A percentile compares a stretch with the other conserved stretches of the same genome.
phyloP scores from a whole-genome alignment of 2,113 vertebrate genomes.

The Atrichornis clamosus region DNA sequence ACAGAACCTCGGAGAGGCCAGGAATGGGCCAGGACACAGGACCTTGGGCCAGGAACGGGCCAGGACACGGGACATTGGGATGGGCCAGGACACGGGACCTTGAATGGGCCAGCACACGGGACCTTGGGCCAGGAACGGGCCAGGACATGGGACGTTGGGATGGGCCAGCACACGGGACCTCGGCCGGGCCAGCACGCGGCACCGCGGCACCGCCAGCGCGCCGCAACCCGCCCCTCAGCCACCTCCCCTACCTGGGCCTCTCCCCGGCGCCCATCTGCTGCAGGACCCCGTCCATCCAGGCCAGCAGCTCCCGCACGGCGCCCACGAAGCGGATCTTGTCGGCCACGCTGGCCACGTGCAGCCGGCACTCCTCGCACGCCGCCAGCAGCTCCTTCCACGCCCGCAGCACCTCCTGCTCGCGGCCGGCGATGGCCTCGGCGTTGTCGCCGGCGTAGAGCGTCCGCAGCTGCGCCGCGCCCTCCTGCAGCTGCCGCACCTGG shows the following conservation, averaged over 20 bases:
- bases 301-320: constrained; percentile 83
- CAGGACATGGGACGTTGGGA: accelerated
- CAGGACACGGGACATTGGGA: background rate
- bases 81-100: no score
- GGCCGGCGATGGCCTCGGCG: constrained; percentile 85
- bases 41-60: accelerated
- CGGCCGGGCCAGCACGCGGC: accelerated
- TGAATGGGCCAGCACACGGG: no score
- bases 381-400: constrained; percentile 91
- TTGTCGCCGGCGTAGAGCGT: constrained; percentile 94
- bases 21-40: accelerated
- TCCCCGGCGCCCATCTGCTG: constrained; percentile 89
- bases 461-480: constrained; percentile 89
- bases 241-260: constrained; percentile 83
- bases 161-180: accelerated
- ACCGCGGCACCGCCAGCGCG: no score
- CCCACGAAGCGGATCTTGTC: constrained; percentile 89
- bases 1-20: no score
- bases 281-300: constrained; percentile 92
- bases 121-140: accelerated
- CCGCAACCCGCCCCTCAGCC: accelerated
- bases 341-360: constrained; percentile 87
- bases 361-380: constrained; percentile 87
- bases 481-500: constrained; percentile 91
- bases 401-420: constrained; percentile 88